Conservation (phyloP, 2,888 invertebrate genomes). For the Choristoneura rosaceana region DNA sequence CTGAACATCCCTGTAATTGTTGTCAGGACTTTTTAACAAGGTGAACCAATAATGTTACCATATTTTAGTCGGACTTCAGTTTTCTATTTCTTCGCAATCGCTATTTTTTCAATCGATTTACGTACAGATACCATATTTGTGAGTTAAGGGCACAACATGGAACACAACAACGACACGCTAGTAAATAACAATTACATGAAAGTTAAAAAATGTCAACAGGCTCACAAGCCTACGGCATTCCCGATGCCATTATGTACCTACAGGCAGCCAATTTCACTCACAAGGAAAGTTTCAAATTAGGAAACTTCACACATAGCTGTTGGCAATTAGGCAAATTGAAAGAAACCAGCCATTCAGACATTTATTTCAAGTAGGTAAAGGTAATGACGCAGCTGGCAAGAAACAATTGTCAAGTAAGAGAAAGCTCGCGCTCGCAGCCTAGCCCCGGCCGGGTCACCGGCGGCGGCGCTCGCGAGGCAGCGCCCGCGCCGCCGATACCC, state of each 20-base stretch:
- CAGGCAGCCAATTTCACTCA: conserved; percentile 23
- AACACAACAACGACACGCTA: not conserved
- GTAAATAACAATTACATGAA: not conserved
- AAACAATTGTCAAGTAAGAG: conserved; percentile 40
- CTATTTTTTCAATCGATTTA: conserved; percentile 18
- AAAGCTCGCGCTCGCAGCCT: conserved; percentile 29
- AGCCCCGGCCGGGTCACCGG: conserved; percentile 32
- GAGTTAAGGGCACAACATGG: not conserved
- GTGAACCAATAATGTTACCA: not conserved
- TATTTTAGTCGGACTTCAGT: not conserved
- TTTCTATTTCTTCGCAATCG: conserved; percentile 11
- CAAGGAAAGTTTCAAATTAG: conserved; percentile 34
- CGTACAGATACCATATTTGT: not conserved
- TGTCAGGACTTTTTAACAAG: too few species aligned
- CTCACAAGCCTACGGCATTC: not conserved
- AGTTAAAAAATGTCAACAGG: conserved; percentile 4
- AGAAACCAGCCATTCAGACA: conserved; percentile 33
- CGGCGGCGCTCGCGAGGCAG: conserved; percentile 1
- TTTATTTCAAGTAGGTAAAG: conserved; percentile 40
- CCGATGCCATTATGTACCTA: not conserved
- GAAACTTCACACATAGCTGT: conserved; percentile 31
- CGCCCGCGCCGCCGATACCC: conserved; percentile 14
- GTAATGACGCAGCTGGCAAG: conserved; percentile 40
- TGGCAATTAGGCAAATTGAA: conserved; percentile 39
- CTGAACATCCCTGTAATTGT: too few species aligned